Evolutionary conservation across 1,140 invertebrate species (phyloP), one percentile per base, ranked within the genome.

Genomic region (Drosophila setifemur): DNA sequence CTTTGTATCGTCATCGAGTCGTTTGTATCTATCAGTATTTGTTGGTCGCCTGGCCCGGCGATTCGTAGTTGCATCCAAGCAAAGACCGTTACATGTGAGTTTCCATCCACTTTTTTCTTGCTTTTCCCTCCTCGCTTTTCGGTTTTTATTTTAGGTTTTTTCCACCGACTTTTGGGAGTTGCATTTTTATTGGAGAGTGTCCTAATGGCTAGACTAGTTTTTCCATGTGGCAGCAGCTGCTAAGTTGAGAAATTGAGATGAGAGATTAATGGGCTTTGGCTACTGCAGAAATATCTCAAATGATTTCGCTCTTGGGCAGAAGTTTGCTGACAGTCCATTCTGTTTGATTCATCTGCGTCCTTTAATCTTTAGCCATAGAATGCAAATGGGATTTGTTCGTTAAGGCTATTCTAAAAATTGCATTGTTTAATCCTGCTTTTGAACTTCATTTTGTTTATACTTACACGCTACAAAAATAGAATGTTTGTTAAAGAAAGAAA

Each of bases 191-290:
- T 81, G 77, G 53, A 55, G 66, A 49, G 57, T 66, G 61, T 61
- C 70, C 67, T 77, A 83, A 82, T 64, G 77, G 77, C 77, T 82
- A 82, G 77, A 82, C 77, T 58, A 83, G 77, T 82, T 82, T 82
- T 82, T 82, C 60, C 54, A 60, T 55, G 61, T 45, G 67, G 71
- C 74, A 61, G 63, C 66, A 58, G 48, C 66, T 82, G 77, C 68
- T 72, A 70, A 73, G 52, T 73, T 47, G 60, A 66, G 50, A 77
- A 66, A 57, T 77, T 69, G 53, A 50, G 69, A 50, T 40, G 73
- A 83, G 73, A 83, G 77, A 82, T 82, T 82, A 83, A 82, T 83
- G 78, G 61, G 42, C 21, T 48, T 76, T 42, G 61, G 43, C 72
- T 54, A 70, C 29, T 70, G 67, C 44, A 58, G 35, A 70, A 29